Evolutionary conservation across 2,797 vertebrate genomes (phyloP), one percentile per base, ranked within the genome.

Genomic region (Lepus oiostolus): DNA sequence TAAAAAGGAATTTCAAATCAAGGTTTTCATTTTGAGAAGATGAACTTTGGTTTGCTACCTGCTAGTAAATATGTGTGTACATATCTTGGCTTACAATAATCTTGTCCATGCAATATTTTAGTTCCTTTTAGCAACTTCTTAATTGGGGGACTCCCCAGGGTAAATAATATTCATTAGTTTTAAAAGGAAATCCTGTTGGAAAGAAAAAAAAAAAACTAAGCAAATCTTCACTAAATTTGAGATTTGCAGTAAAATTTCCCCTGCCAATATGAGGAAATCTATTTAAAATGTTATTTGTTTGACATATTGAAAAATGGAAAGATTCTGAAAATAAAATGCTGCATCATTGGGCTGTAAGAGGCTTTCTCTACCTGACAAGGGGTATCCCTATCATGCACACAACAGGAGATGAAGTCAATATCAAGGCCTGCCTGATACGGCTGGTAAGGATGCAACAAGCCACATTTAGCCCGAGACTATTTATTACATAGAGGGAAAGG

Each of bases 181-280:
- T 74, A 87, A 90, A n/a, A 21, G 9, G 9, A 70, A 92, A 58
- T 88, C 8, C 35, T 58, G 5, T 6, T n/a, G 67, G 68, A 85
- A 28, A 11, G 52, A 42, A 79, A 81, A 65, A 0, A 42, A 79
- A 81, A 65, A 0, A 72, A 38, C 4, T 17, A 32, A 22, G 9
- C 1, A 68, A n/a, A 54, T 47, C 13, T 87, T 79, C 70, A 42
- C n/a, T 32, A 90, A 88, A 67, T 82, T 65, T 35, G 91, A 82
- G 22, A 28, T 54, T 60, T 70, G 90, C 35, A 63, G 4, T 82
- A 82, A 85, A 91, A 5, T 47, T 87, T 76, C 7, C 1, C 3
- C 0, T 24, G 7, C 26, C 5, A 87, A 26, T 63, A 77, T 47
- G 0, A 81, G 24, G 32, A 21, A 60, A 81, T 62, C 13, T 72